Evolutionary conservation across 2,113 vertebrate species (phyloP).

Genomic region (Garra rufa): DNA sequence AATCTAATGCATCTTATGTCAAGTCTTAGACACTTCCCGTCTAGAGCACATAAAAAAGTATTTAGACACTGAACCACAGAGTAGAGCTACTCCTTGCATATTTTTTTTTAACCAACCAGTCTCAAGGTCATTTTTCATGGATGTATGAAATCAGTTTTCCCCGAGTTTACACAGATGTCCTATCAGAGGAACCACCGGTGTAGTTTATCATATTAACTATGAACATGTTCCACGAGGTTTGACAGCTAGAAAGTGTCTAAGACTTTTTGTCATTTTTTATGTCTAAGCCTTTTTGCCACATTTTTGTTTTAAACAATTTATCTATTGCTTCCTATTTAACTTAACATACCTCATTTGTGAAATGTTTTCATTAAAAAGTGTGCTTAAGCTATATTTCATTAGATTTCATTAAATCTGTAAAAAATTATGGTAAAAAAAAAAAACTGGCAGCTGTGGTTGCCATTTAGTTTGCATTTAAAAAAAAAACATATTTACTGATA

Average conservation of each 20-base stretch:
- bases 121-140: background rate
- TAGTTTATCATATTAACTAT: background rate
- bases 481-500: too few species aligned
- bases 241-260: background rate
- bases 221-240: background rate
- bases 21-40: background rate
- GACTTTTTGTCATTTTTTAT: background rate
- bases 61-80: background rate
- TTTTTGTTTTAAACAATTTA: background rate
- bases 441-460: too few species aligned
- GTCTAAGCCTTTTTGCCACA: background rate
- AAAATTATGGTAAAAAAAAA: too few species aligned
- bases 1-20: constrained; percentile 1
- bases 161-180: background rate
- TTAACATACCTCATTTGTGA: background rate
- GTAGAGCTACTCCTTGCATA: background rate
- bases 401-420: too few species aligned
- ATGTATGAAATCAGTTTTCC: background rate
- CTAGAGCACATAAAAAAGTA: background rate
- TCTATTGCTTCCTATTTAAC: background rate
- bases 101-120: background rate
- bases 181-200: background rate
- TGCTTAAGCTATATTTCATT: too few species aligned
- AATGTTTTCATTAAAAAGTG: background rate
- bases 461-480: too few species aligned